A percentile compares a stretch with the other conserved stretches of the same genome.
phyloP scores from a whole-genome alignment of 2,113 vertebrate genomes.

The Australoheros scitulus region DNA sequence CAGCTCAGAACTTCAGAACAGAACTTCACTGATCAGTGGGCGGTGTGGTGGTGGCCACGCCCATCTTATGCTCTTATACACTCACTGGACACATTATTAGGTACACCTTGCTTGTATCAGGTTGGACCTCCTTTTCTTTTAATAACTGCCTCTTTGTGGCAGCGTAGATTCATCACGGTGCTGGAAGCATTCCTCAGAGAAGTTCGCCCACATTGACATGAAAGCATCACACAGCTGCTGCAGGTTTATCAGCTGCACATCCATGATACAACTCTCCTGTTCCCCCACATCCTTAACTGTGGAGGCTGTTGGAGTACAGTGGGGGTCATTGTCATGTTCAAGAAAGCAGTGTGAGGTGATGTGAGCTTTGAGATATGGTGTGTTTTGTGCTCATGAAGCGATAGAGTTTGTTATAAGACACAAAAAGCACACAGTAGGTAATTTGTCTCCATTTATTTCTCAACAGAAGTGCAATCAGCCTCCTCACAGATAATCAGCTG shows the following conservation, averaged over 20 bases:
- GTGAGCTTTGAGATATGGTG: background rate
- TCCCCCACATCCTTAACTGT: background rate
- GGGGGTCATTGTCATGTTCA: background rate
- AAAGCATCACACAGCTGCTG: background rate
- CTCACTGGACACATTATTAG: background rate
- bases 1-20: background rate
- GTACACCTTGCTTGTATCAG: fast-evolving
- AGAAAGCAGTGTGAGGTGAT: background rate
- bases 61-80: too few species aligned
- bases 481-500: background rate
- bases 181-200: background rate
- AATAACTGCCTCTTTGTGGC: background rate
- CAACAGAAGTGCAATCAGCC: conserved; percentile 10
- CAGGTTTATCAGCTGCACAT: background rate
- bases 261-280: background rate
- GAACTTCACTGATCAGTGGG: too few species aligned
- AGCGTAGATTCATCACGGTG: background rate
- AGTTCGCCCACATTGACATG: background rate
- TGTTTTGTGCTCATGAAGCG: background rate
- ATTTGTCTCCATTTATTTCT: conserved; percentile 43
- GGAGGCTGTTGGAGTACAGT: background rate
- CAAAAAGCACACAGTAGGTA: background rate
- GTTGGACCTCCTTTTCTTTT: background rate
- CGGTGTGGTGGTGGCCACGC: too few species aligned
- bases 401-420: too few species aligned